Base-by-base conservation (phyloP, 1,140 invertebrate genomes). In the Zaprionus nigranus region DNA sequence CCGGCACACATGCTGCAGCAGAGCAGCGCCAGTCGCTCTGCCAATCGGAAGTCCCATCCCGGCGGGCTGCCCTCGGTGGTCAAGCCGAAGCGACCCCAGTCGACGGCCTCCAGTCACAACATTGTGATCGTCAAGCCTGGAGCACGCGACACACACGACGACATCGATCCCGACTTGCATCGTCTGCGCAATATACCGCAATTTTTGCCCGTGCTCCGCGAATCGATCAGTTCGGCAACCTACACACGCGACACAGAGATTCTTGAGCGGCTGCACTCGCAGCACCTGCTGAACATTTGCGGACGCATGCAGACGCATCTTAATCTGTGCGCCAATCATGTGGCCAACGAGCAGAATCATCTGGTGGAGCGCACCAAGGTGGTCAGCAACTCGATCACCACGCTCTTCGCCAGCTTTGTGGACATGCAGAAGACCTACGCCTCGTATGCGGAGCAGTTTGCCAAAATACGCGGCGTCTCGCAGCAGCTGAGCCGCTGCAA, bases 161-260 rank as follows among this genome's bases (percentile, higher is more conserved):
- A 96, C 79, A 95, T 96, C 74, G 97, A 98, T 93, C 95, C 96
- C 3, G 97, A 98, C 88, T 94, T 98, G 53, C 93, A 95, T 15
- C 95, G 96, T 78, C 92, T 99, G 26, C 95, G 96, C 93, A 96
- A 94, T 78, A 97, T 99, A 78, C 98, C 98, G 11, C 97, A 97
- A 93, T 99, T 99, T 92, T 93, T 98, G 58, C 98, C 98, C 1
- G 98, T 99, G 24, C 97, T 99, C 95, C 93, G 97, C 49, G 97
- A 97, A 9, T 97, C 97, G 0, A 92, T 98, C 3, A 98, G 97
- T 72, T 93, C 98, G 53, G 81, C 87, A 15, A 97, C 97, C 0
- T 97, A 96, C 30, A 96, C 96, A 1, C 94, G 97, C 56, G 98
- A 99, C 93, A 95, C 96, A 0, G 98, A 99, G 92, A 95, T 98